Percentiles rank a stretch among this genome's conserved stretches.
phyloP scores from a whole-genome alignment of 2,797 vertebrate species.

The Parambassis ranga region DNA sequence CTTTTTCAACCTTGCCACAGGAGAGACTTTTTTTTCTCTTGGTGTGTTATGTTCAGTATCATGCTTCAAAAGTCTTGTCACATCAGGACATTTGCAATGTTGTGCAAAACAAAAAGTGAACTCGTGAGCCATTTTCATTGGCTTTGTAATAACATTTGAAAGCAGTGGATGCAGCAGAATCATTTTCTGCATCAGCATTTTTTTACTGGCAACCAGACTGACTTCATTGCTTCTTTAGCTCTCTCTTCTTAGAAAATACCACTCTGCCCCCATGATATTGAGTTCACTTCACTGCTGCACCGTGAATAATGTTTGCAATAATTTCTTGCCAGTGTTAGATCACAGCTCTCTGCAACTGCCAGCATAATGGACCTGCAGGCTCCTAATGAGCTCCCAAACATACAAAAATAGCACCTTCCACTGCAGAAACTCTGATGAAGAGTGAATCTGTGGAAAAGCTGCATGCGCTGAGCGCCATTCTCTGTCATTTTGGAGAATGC shows the following conservation, averaged over 20 bases:
- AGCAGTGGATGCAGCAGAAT: background rate
- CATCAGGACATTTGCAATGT: too few relatives aligned
- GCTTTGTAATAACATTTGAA: too few relatives aligned
- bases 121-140: conserved; percentile 1
- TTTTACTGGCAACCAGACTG: conserved; percentile 1
- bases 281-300: conserved; percentile 3
- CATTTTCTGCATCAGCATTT: conserved; percentile 3
- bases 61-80: too few relatives aligned
- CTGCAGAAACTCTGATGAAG: conserved; percentile 44
- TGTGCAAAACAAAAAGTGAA: background rate
- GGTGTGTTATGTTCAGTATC: too few relatives aligned
- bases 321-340: conserved; percentile 38
- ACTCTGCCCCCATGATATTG: background rate
- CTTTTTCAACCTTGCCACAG: too few relatives aligned
- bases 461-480: conserved; percentile 38
- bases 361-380: conserved; percentile 37
- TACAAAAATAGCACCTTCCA: conserved; percentile 50
- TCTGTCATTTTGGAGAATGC: conserved; percentile 1
- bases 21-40: too few relatives aligned
- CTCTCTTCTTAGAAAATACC: conserved; percentile 5
- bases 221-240: conserved; percentile 5
- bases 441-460: conserved; percentile 36
- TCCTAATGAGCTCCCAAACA: conserved; percentile 31
- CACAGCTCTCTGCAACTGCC: conserved; percentile 11
- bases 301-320: conserved; percentile 53